phyloP scores from a whole-genome alignment of 2,888 invertebrate genomes.

The Saturnia japonica region DNA sequence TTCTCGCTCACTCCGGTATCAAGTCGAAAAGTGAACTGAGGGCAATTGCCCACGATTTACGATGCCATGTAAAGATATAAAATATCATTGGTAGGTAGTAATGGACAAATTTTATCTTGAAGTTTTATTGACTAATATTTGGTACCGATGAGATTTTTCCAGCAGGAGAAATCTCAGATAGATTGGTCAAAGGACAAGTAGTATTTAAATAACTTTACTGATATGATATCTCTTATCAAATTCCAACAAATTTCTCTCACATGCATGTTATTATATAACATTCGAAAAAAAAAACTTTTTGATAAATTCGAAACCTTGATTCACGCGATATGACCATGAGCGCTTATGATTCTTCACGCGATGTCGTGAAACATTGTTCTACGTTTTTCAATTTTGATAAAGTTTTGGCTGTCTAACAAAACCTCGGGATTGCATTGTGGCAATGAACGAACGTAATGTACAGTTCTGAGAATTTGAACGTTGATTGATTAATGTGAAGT shows the following conservation, averaged over 20 bases:
- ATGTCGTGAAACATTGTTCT: not conserved
- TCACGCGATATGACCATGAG: not conserved
- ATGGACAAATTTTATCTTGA: not conserved
- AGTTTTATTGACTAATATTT: not conserved
- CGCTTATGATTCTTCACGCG: not conserved
- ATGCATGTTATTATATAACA: not conserved
- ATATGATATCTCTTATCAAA: not conserved
- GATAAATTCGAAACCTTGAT: not conserved
- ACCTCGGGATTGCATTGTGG: not conserved
- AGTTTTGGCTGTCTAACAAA: not conserved
- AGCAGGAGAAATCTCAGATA: not conserved
- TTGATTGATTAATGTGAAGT: constrained; percentile 13
- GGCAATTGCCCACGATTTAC: too few relatives aligned
- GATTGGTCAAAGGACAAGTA: not conserved
- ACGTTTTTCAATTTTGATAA: not conserved
- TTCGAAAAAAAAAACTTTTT: not conserved
- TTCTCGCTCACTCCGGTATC: too few relatives aligned
- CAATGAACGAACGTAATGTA: not conserved
- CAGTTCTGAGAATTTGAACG: not conserved
- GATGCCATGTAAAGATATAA: too few relatives aligned
- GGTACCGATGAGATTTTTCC: not conserved
- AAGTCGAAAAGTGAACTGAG: too few relatives aligned
- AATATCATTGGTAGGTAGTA: too few relatives aligned
- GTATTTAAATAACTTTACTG: not conserved
- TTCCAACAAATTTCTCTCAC: not conserved